A percentile compares a stretch with the other conserved stretches of the same genome.
Evolutionary conservation across 2,113 vertebrate species (phyloP).

Genomic region (Triplophysa siluroides): DNA sequence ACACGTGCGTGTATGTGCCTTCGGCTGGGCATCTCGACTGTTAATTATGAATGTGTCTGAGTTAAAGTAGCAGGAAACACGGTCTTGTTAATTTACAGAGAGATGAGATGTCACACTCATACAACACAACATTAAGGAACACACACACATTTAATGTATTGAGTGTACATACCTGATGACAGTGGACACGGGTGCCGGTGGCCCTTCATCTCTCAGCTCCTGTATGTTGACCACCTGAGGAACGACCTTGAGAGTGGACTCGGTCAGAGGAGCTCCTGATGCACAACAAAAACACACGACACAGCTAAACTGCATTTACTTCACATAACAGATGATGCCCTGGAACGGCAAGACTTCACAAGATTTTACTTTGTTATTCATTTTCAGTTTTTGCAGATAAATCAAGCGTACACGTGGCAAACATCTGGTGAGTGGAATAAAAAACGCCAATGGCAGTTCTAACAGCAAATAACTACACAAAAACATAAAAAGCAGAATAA

Average conservation of each 20-base stretch:
- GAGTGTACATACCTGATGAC: slow-evolving; percentile 67
- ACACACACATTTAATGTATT: background rate
- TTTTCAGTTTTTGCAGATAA: too few species aligned
- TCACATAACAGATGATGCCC: background rate
- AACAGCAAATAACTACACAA: too few species aligned
- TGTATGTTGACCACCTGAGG: slow-evolving; percentile 91
- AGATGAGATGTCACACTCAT: background rate
- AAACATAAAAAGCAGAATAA: too few species aligned
- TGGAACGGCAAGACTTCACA: too few species aligned
- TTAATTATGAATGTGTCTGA: slow-evolving; percentile 34
- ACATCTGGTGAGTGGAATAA: too few species aligned
- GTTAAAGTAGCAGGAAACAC: slow-evolving; percentile 22
- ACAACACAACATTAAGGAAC: slow-evolving; percentile 1
- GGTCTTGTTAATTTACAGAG: background rate
- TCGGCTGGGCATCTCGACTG: background rate
- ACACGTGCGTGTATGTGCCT: slow-evolving; percentile 1
- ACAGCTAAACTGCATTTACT: background rate
- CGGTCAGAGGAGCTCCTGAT: slow-evolving; percentile 78
- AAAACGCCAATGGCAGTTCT: too few species aligned
- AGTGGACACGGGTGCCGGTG: slow-evolving; percentile 65
- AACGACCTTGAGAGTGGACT: slow-evolving; percentile 87
- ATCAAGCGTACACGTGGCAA: too few species aligned
- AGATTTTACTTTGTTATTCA: too few species aligned
- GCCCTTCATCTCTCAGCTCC: slow-evolving; percentile 78
- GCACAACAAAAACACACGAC: slow-evolving; percentile 9